phyloP scores from a whole-genome alignment of 2,888 invertebrate species.

The Schizaphis graminum region DNA sequence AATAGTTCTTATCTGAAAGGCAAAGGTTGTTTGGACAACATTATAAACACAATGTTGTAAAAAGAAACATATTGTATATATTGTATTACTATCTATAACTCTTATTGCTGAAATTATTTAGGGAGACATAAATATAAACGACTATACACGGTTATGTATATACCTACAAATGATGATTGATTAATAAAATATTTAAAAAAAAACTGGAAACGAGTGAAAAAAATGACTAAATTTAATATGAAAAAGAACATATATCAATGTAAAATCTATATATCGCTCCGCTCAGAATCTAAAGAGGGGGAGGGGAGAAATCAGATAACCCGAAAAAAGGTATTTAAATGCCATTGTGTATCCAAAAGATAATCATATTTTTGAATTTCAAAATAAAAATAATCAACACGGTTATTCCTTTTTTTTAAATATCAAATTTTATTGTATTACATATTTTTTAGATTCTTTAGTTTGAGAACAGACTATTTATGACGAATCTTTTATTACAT shows the following conservation, averaged over 20 bases:
- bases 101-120: background rate
- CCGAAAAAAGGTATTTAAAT: no score
- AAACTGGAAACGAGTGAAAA: background rate
- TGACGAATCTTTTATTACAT: no score
- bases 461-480: no score
- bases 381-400: no score
- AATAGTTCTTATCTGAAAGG: slow-evolving; percentile 1
- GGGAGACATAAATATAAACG: background rate
- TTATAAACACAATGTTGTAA: background rate
- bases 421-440: no score
- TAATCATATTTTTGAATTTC: no score
- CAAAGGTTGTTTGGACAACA: slow-evolving; percentile 29
- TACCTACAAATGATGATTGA: background rate
- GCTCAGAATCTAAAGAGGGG: no score
- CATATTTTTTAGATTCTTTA: no score
- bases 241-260: background rate
- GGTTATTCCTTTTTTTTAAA: no score
- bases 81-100: background rate
- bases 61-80: background rate
- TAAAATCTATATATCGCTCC: no score
- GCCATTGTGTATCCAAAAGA: no score
- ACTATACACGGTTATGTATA: background rate
- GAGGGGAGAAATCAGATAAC: no score
- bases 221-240: background rate
- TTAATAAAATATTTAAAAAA: background rate